phyloP scores from a whole-genome alignment of 2,888 invertebrate species.

The Zaprionus lineosus region DNA sequence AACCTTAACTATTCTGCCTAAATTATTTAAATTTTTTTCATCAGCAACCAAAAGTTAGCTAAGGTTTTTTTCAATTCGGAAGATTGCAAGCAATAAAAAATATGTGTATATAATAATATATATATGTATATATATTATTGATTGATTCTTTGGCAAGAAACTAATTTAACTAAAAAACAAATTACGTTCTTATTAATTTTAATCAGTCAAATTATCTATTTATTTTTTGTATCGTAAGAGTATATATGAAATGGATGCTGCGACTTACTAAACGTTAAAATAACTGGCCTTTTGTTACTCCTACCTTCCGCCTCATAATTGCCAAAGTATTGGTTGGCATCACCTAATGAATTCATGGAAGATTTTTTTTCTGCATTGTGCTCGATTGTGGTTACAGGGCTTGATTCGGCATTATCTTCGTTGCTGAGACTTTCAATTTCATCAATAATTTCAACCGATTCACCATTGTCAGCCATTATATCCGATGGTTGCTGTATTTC shows the following conservation, averaged over 20 bases:
- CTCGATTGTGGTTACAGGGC: constrained; percentile 8
- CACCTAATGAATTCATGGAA: neutral
- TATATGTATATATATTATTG: neutral
- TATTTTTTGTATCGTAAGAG: constrained; percentile 18
- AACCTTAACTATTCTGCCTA: too few species aligned
- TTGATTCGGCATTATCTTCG: constrained; percentile 24
- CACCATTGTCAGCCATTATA: constrained; percentile 1
- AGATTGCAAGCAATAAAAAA: too few species aligned
- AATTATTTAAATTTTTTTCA: too few species aligned
- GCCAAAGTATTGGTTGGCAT: too few species aligned
- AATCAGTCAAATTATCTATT: constrained; percentile 6
- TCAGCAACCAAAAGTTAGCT: too few species aligned
- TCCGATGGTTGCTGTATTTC: constrained; percentile 4
- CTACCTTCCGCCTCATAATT: constrained; percentile 27
- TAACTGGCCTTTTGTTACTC: constrained; percentile 32
- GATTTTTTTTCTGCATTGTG: constrained; percentile 14
- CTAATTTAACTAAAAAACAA: too few species aligned
- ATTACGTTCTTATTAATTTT: neutral
- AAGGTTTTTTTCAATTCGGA: too few species aligned
- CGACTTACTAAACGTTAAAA: constrained; percentile 33
- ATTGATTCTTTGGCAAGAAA: neutral
- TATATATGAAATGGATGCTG: constrained; percentile 38
- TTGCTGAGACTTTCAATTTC: constrained; percentile 15
- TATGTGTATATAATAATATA: neutral
- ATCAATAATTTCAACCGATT: constrained; percentile 12